phyloP scores from a whole-genome alignment of 2,888 invertebrate species.

The Tipula unca region DNA sequence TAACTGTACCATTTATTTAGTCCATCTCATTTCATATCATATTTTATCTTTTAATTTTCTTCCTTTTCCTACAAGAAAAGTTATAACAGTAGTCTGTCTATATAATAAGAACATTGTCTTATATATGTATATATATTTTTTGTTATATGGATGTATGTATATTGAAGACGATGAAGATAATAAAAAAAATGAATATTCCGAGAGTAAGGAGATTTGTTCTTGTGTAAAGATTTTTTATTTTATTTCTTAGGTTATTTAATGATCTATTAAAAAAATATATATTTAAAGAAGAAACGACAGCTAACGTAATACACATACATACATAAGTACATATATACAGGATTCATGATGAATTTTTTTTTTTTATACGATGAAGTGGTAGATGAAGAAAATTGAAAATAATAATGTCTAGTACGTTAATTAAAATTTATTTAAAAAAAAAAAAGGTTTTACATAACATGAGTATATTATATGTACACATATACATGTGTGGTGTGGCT shows the following conservation, averaged over 20 bases:
- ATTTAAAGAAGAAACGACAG: not conserved
- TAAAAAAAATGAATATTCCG: not conserved
- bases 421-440: not conserved
- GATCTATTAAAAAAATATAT: not conserved
- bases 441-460: not conserved
- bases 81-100: not conserved
- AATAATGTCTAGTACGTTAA: not conserved
- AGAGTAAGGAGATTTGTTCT: not conserved
- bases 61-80: not conserved
- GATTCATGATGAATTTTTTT: not conserved
- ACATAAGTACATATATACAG: not conserved
- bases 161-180: not conserved
- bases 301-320: not conserved
- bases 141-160: not conserved
- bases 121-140: not conserved
- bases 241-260: constrained; percentile 8
- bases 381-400: not conserved
- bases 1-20: constrained; percentile 14
- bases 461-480: not conserved
- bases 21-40: not conserved
- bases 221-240: not conserved
- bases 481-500: not conserved
- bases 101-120: not conserved
- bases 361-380: not conserved
- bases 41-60: not conserved